These are phyloP conservation scores for Oreochromis tanganicae DNA, from an alignment of 2,113 vertebrate species.

Conservation along the genomic window DNA sequence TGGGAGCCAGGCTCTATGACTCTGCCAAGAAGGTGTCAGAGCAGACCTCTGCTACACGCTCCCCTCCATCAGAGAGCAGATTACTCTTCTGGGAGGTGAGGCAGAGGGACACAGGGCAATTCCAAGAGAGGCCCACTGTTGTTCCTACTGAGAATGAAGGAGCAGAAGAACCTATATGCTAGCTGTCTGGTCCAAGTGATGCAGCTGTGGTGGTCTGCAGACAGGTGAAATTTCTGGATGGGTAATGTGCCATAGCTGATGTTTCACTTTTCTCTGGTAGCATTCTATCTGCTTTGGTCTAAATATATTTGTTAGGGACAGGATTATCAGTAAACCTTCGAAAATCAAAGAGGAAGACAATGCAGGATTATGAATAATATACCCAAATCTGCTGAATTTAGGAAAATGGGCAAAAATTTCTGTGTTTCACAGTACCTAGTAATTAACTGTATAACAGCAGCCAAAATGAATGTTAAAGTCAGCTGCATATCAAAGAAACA, in stretches of 20 bases:
- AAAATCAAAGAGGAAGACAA: not conserved
- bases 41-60: conserved; percentile 27
- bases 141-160: conserved; percentile 30
- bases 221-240: not conserved
- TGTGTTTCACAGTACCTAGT: not conserved
- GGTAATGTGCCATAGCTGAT: not conserved
- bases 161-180: conserved; percentile 27
- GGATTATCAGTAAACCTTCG: not conserved
- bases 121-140: conserved; percentile 21
- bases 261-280: not conserved
- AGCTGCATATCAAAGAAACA: not conserved
- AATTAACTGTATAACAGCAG: not conserved
- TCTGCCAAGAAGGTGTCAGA: conserved; percentile 60
- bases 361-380: not conserved
- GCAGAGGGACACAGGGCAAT: conserved; percentile 22
- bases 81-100: conserved; percentile 47
- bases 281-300: not conserved
- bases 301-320: not conserved
- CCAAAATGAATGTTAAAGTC: not conserved
- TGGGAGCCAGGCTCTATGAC: conserved; percentile 32
- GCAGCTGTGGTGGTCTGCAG: conserved; percentile 12
- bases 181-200: conserved; percentile 19
- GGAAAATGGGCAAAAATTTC: not conserved
- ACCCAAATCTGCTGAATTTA: not conserved
- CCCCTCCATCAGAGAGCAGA: conserved; percentile 50